phyloP scores from a whole-genome alignment of 2,888 invertebrate species.

The Agapostemon virescens region DNA sequence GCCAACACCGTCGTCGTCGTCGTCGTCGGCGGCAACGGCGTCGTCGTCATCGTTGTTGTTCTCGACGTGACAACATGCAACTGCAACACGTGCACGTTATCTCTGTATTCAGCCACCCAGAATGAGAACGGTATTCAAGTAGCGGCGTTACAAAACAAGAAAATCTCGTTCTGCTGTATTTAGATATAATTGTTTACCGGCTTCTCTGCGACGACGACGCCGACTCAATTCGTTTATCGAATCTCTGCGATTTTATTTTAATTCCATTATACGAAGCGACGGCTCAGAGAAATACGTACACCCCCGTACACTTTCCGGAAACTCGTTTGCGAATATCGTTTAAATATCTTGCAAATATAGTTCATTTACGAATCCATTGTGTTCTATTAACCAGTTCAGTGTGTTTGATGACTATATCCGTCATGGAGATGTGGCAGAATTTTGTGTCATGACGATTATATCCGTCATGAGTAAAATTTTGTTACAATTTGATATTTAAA shows the following conservation, averaged over 20 bases:
- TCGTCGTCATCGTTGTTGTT: slow-evolving; percentile 22
- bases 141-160: slow-evolving; percentile 18
- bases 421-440: too few species aligned
- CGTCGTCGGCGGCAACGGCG: slow-evolving; percentile 14
- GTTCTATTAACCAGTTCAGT: too few species aligned
- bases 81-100: slow-evolving; percentile 40
- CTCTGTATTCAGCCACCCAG: slow-evolving; percentile 15
- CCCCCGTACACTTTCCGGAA: too few species aligned
- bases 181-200: slow-evolving; percentile 54
- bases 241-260: slow-evolving; percentile 5
- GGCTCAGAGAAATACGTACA: background rate
- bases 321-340: too few species aligned
- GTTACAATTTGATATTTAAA: too few species aligned
- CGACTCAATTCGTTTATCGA: slow-evolving; percentile 5
- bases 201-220: slow-evolving; percentile 18
- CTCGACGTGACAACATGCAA: slow-evolving; percentile 32
- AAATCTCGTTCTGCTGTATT: slow-evolving; percentile 32
- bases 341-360: too few species aligned
- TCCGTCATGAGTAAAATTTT: too few species aligned
- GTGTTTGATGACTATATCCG: too few species aligned
- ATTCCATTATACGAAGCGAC: background rate
- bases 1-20: slow-evolving; percentile 19
- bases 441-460: too few species aligned
- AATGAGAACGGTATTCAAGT: slow-evolving; percentile 23
- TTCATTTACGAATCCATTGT: too few species aligned